A percentile compares a stretch with the other conserved stretches of the same genome.
Evolutionary conservation across 2,797 vertebrate genomes (phyloP).

Genomic region (Gallinago stenura): DNA sequence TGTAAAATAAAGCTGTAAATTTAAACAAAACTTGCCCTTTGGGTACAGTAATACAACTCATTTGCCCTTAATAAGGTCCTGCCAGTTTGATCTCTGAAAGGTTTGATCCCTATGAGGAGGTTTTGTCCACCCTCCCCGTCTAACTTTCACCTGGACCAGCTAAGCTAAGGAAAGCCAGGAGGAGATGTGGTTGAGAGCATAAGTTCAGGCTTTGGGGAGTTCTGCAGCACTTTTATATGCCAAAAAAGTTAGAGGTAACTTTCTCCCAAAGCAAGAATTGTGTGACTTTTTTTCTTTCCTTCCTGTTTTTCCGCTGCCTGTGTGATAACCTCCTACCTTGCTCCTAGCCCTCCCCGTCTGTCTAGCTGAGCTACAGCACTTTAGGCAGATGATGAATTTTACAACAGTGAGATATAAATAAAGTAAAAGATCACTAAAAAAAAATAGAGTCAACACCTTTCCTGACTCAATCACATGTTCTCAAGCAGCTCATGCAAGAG

Average conservation of each 20-base stretch:
- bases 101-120: not conserved
- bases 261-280: not conserved
- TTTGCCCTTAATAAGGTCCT: not conserved
- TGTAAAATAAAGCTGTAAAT: not conserved
- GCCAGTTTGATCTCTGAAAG: not conserved
- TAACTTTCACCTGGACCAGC: not conserved
- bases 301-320: not conserved
- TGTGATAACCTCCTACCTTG: not conserved
- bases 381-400: not conserved
- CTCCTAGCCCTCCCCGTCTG: not conserved
- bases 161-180: not conserved
- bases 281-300: not conserved
- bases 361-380: not conserved
- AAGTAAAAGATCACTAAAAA: not conserved
- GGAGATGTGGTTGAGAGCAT: not conserved
- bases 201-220: not conserved
- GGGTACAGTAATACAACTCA: not conserved
- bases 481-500: not conserved
- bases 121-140: not conserved
- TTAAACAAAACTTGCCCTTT: not conserved
- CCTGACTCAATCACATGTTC: not conserved
- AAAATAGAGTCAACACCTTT: not conserved
- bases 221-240: not conserved
- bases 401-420: not conserved
- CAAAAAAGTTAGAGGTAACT: not conserved